Conservation (phyloP, 2,888 invertebrate genomes). For the Mayetiola destructor region DNA sequence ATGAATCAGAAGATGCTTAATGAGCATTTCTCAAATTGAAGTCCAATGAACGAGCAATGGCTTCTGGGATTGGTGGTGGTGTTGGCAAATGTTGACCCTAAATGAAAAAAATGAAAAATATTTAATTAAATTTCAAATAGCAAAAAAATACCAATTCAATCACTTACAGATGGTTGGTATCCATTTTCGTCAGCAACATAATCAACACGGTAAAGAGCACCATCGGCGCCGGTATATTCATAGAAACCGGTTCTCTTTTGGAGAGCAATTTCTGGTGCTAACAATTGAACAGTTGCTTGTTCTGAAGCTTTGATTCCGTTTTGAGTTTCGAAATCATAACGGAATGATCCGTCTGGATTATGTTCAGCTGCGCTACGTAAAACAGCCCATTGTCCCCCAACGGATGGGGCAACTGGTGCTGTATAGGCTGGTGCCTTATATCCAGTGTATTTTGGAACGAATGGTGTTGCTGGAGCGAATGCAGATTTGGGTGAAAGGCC, state of each 20-base stretch:
- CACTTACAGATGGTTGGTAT: neutral
- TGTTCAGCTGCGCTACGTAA: neutral
- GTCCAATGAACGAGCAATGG: neutral
- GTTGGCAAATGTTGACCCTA: neutral
- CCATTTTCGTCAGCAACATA: slow-evolving; percentile 43
- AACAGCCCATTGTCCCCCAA: neutral
- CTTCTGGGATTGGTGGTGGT: too few relatives aligned
- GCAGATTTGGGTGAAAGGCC: too few relatives aligned
- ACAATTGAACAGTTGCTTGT: slow-evolving; percentile 39
- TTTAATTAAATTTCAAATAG: too few relatives aligned
- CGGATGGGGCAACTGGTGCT: neutral
- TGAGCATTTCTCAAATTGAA: neutral
- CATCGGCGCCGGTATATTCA: slow-evolving; percentile 51
- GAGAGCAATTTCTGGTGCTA: slow-evolving; percentile 40
- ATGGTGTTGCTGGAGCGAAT: too few relatives aligned
- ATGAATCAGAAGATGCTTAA: neutral
- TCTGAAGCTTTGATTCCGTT: slow-evolving; percentile 43
- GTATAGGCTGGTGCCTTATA: neutral
- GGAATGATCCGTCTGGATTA: neutral
- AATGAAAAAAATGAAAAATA: too few relatives aligned
- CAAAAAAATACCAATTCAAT: too few relatives aligned
- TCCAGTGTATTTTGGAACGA: too few relatives aligned
- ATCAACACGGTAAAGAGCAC: slow-evolving; percentile 38
- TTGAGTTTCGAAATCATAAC: slow-evolving; percentile 36
- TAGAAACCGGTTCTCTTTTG: slow-evolving; percentile 48